These are phyloP conservation scores for Polyommatus icarus DNA, from an alignment of 2,888 invertebrate species.

Conservation along the genomic window DNA sequence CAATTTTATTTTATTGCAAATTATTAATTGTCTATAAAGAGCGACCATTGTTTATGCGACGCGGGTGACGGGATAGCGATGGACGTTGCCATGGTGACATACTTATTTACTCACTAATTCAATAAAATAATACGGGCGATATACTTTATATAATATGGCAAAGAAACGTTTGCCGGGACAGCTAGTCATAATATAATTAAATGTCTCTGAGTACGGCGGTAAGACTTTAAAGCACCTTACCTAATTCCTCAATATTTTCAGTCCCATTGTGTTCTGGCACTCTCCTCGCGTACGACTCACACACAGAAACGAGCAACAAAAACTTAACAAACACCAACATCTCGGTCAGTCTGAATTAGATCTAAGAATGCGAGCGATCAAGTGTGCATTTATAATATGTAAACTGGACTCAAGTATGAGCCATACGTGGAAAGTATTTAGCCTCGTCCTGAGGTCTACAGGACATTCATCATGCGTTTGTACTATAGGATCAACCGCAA, in stretches of 20 bases:
- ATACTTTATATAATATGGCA: too few relatives aligned
- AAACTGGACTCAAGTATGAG: constrained; percentile 48
- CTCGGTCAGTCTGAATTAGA: constrained; percentile 47
- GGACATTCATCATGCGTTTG: constrained; percentile 37
- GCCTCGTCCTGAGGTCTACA: constrained; percentile 50
- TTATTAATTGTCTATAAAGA: too few relatives aligned
- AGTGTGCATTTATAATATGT: constrained; percentile 63
- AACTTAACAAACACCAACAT: constrained; percentile 50
- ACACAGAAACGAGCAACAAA: constrained; percentile 49
- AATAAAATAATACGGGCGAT: too few relatives aligned
- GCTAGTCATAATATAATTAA: too few relatives aligned
- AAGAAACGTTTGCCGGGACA: too few relatives aligned
- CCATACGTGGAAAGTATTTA: constrained; percentile 61
- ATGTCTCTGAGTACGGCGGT: too few relatives aligned
- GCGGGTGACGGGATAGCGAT: too few relatives aligned
- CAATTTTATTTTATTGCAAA: too few relatives aligned
- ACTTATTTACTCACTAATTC: too few relatives aligned
- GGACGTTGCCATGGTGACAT: too few relatives aligned
- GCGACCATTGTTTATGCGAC: too few relatives aligned
- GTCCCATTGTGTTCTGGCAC: constrained; percentile 49
- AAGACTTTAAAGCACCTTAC: constrained; percentile 37
- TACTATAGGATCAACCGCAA: neutral
- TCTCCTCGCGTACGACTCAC: constrained; percentile 49
- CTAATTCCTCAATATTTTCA: constrained; percentile 46
- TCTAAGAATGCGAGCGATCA: constrained; percentile 54